phyloP scores from a whole-genome alignment of 2,888 invertebrate genomes.

The Lacanobia wlatinum region DNA sequence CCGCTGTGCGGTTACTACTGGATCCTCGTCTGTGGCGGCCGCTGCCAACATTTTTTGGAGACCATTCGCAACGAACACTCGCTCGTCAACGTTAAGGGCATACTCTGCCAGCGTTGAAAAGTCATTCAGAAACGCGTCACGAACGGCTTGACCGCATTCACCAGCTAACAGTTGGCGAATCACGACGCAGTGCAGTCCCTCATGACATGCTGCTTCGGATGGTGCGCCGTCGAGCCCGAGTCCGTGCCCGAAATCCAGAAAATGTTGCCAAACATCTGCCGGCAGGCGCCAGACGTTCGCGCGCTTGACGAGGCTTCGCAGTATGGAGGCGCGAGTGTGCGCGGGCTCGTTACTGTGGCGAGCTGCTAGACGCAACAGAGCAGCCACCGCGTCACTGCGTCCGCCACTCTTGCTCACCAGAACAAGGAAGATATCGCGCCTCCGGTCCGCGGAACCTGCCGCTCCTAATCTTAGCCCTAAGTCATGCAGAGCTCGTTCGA shows the following conservation, averaged over 20 bases:
- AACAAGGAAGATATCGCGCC: slow-evolving; percentile 81
- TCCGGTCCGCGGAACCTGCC: slow-evolving; percentile 73
- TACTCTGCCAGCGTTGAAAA: slow-evolving; percentile 77
- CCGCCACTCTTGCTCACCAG: slow-evolving; percentile 82
- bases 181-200: slow-evolving; percentile 80
- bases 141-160: slow-evolving; percentile 59
- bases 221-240: slow-evolving; percentile 78
- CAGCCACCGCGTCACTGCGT: slow-evolving; percentile 69
- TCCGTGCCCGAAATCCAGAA: slow-evolving; percentile 75
- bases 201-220: slow-evolving; percentile 73
- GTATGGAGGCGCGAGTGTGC: slow-evolving; percentile 77
- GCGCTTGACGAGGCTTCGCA: slow-evolving; percentile 81
- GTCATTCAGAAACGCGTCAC: slow-evolving; percentile 70
- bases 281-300: slow-evolving; percentile 79
- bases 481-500: slow-evolving; percentile 76
- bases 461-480: slow-evolving; percentile 72
- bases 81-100: slow-evolving; percentile 71
- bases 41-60: slow-evolving; percentile 67
- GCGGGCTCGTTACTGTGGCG: slow-evolving; percentile 78
- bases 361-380: slow-evolving; percentile 72
- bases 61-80: slow-evolving; percentile 59
- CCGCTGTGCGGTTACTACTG: slow-evolving; percentile 43
- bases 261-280: slow-evolving; percentile 71
- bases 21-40: slow-evolving; percentile 57
- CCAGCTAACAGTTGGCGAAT: slow-evolving; percentile 73